Percentiles rank a stretch among this genome's conserved stretches.
phyloP scores from a whole-genome alignment of 2,113 vertebrate genomes.

The Archocentrus centrarchus region DNA sequence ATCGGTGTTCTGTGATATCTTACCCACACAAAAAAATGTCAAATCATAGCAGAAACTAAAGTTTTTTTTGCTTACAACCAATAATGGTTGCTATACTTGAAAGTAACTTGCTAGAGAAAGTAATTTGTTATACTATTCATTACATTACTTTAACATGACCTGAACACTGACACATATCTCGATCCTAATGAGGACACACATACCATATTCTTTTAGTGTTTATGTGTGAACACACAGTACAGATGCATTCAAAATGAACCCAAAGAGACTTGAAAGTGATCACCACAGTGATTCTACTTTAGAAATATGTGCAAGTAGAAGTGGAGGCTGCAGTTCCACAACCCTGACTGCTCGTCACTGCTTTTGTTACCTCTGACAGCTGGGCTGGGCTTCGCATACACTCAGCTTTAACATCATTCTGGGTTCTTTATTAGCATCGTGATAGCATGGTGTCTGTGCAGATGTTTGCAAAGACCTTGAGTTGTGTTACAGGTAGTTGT shows the following conservation, averaged over 20 bases:
- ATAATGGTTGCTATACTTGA: background rate
- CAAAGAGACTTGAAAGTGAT: background rate
- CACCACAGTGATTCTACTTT: background rate
- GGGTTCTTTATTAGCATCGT: background rate
- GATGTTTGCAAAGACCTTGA: background rate
- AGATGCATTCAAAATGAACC: background rate
- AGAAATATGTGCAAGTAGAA: background rate
- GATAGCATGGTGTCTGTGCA: background rate
- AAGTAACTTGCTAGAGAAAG: background rate
- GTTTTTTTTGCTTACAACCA: no score
- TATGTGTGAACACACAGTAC: background rate
- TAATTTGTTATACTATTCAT: no score
- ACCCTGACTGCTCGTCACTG: no score
- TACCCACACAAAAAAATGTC: background rate
- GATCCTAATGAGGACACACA: background rate
- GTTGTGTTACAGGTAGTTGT: background rate
- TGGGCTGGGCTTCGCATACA: background rate
- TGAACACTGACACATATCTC: background rate
- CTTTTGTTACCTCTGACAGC: no score
- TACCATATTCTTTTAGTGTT: background rate
- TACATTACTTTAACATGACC: background rate
- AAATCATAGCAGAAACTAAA: background rate
- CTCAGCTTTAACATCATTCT: background rate
- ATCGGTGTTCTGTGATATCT: conserved; percentile 16
- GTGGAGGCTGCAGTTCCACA: no score